Conservation (phyloP, 2,888 invertebrate species). For the Scaptomyza tumidula region DNA sequence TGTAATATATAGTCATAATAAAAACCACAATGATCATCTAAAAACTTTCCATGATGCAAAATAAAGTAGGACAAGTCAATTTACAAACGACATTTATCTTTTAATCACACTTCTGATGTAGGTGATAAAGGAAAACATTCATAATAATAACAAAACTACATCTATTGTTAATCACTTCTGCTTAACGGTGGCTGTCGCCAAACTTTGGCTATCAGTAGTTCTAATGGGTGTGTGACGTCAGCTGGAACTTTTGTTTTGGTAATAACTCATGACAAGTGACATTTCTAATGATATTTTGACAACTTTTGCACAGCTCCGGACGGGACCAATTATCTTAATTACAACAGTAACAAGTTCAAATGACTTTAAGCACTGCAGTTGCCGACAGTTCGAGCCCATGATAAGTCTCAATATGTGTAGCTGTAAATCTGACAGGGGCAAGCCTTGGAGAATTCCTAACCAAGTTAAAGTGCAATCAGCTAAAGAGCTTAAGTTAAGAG, state of each 20-base stretch:
- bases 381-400: conserved; percentile 1
- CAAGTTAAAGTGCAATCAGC: conserved; percentile 24
- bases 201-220: conserved; percentile 4
- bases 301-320: conserved; percentile 1
- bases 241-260: conserved; percentile 17
- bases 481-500: conserved; percentile 8
- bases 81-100: conserved; percentile 7
- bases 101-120: neutral
- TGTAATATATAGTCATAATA: neutral
- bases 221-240: conserved; percentile 39
- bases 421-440: neutral
- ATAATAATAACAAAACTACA: neutral
- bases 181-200: neutral
- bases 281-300: conserved; percentile 2
- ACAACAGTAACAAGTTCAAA: conserved; percentile 3
- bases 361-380: neutral
- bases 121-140: neutral
- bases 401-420: neutral
- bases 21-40: neutral
- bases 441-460: conserved; percentile 7
- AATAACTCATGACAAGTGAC: conserved; percentile 24
- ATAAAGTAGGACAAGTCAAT: conserved; percentile 15
- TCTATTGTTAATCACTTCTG: neutral
- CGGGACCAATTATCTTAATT: conserved; percentile 40
- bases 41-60: conserved; percentile 1